Conservation (phyloP, 2,797 vertebrate species). For the Gephyroberyx darwinii region DNA sequence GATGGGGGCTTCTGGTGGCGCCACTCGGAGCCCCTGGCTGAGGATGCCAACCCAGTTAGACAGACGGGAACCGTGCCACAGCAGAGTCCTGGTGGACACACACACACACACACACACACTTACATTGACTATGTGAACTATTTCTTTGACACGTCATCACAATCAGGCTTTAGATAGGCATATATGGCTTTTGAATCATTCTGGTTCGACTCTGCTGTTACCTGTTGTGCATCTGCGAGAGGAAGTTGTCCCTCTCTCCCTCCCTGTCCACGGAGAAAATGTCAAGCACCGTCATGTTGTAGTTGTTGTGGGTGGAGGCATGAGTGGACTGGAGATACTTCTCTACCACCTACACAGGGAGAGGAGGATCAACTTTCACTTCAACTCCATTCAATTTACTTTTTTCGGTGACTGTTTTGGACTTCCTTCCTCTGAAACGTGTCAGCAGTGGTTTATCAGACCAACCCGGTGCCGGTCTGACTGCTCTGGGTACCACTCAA, state of each 20-base stretch:
- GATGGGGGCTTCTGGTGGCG: constrained; percentile 89
- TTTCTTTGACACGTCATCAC: too few relatives aligned
- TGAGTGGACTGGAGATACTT: constrained; percentile 88
- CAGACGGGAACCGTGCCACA: constrained; percentile 93
- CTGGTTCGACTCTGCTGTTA: constrained; percentile 39
- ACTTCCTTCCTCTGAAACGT: not conserved
- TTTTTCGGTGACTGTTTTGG: not conserved
- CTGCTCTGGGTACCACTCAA: too few relatives aligned
- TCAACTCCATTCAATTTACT: not conserved
- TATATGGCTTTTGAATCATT: too few relatives aligned
- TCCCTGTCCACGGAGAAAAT: constrained; percentile 85
- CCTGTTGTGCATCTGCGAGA: constrained; percentile 85
- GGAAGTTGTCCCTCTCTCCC: constrained; percentile 81
- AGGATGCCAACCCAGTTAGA: constrained; percentile 93
- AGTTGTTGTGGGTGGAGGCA: constrained; percentile 86
- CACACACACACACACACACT: constrained; percentile 8
- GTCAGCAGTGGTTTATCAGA: not conserved
- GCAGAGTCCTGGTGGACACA: constrained; percentile 80
- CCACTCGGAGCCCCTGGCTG: constrained; percentile 87
- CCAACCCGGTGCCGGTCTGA: not conserved
- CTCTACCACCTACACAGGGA: constrained; percentile 82
- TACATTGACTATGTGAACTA: not conserved
- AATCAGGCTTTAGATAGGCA: too few relatives aligned
- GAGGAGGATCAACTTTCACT: not conserved
- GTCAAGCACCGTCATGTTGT: constrained; percentile 87